These are phyloP conservation scores for Epinephelus awoara DNA, from an alignment of 2,797 vertebrate genomes.

Conservation along the genomic window DNA sequence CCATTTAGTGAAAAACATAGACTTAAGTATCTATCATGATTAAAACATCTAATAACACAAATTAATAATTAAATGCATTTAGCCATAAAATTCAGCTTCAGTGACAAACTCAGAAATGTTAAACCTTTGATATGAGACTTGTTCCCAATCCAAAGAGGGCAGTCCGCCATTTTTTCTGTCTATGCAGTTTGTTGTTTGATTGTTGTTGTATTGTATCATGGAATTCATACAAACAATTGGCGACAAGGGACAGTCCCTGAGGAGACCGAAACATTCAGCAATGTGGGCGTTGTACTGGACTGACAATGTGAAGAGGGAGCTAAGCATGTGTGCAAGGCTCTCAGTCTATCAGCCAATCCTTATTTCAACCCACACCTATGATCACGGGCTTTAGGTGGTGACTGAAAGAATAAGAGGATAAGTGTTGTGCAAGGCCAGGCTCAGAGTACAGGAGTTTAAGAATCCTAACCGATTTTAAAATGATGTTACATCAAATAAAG, in stretches of 20 bases:
- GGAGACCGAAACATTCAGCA: neutral
- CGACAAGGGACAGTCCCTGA: neutral
- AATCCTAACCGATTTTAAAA: too few relatives aligned
- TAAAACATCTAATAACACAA: neutral
- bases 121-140: neutral
- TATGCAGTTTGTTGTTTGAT: neutral
- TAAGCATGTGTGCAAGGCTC: neutral
- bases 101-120: neutral
- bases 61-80: neutral
- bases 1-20: constrained; percentile 10
- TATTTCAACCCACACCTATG: neutral
- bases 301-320: neutral
- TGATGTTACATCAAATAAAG: too few relatives aligned
- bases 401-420: neutral
- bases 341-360: neutral
- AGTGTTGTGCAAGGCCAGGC: neutral
- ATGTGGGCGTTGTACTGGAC: neutral
- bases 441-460: too few relatives aligned
- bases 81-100: neutral
- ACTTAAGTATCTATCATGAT: neutral
- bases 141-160: neutral
- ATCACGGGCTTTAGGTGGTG: neutral
- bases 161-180: neutral
- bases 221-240: constrained; percentile 8
- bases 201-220: neutral